phyloP scores from a whole-genome alignment of 2,888 invertebrate species.

The Alloscopus bannaensis region DNA sequence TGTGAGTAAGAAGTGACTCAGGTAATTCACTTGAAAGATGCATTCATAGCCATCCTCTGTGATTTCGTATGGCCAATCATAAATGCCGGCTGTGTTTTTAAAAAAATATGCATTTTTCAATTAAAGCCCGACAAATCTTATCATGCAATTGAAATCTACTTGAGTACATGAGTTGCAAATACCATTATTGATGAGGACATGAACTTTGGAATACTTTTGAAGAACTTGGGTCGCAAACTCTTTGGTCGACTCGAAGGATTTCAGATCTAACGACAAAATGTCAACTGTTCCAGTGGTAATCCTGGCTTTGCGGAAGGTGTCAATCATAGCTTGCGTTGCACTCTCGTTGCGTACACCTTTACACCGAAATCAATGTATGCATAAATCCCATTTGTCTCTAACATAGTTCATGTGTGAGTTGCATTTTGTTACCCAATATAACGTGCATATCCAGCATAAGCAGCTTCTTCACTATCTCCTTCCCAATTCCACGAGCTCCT shows the following conservation, averaged over 20 bases:
- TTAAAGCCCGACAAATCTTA: not conserved
- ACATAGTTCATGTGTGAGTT: not conserved
- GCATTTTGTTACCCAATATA: slow-evolving; percentile 80
- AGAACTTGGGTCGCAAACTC: slow-evolving; percentile 84
- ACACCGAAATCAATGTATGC: not conserved
- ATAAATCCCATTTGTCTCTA: not conserved
- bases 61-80: slow-evolving; percentile 87
- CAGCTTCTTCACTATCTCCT: slow-evolving; percentile 85
- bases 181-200: slow-evolving; percentile 89
- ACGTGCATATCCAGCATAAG: slow-evolving; percentile 87
- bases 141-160: not conserved
- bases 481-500: slow-evolving; percentile 90
- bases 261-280: slow-evolving; percentile 84
- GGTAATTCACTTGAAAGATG: slow-evolving; percentile 91
- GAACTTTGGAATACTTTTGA: slow-evolving; percentile 81
- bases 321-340: slow-evolving; percentile 77
- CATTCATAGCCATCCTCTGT: slow-evolving; percentile 90
- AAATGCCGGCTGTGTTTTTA: slow-evolving; percentile 84
- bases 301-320: slow-evolving; percentile 76
- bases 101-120: not conserved
- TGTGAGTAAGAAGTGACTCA: slow-evolving; percentile 90
- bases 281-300: slow-evolving; percentile 80
- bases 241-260: slow-evolving; percentile 85
- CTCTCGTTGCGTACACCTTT: slow-evolving; percentile 84
- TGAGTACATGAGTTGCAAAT: slow-evolving; percentile 58